These are phyloP conservation scores for Rafetus swinhoei DNA, from an alignment of 2,113 vertebrate species.

Conservation along the genomic window DNA sequence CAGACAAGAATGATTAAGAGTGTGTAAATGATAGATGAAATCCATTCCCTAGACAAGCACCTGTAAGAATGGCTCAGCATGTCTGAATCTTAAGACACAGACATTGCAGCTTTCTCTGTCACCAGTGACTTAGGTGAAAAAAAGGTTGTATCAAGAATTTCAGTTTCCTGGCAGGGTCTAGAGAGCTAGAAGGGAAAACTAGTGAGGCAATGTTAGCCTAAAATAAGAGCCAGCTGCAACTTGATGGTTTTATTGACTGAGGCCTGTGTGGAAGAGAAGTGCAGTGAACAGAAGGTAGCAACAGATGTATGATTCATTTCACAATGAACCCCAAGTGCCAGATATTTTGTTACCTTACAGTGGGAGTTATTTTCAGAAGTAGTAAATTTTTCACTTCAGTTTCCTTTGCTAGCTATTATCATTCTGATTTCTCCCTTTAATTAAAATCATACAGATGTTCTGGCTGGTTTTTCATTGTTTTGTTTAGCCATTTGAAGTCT, in stretches of 20 bases:
- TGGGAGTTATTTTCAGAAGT: conserved; percentile 23
- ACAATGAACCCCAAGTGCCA: conserved; percentile 32
- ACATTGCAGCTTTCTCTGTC: background rate
- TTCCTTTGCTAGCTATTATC: conserved; percentile 47
- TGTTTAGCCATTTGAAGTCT: conserved; percentile 31
- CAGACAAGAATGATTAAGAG: background rate
- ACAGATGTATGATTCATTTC: conserved; percentile 38
- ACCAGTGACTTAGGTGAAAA: conserved; percentile 23
- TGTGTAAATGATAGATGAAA: background rate
- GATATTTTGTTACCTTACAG: conserved; percentile 51
- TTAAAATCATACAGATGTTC: conserved; percentile 53
- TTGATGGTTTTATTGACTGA: conserved; percentile 30
- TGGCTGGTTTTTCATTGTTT: conserved; percentile 50
- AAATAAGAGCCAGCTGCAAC: conserved; percentile 1
- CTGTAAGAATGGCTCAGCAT: background rate
- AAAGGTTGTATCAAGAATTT: conserved; percentile 28
- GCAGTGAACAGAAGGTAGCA: background rate
- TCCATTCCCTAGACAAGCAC: background rate
- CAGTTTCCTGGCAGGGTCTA: background rate
- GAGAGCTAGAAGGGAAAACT: conserved; percentile 34
- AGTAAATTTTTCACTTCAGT: conserved; percentile 56
- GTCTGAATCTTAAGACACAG: background rate
- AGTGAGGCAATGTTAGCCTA: conserved; percentile 43
- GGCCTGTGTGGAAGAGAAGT: background rate
- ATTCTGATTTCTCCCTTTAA: conserved; percentile 56